Percentiles rank a stretch among this genome's conserved stretches.
Evolutionary conservation across 2,113 vertebrate species (phyloP).

Genomic region (Zosterops hypoxanthus): DNA sequence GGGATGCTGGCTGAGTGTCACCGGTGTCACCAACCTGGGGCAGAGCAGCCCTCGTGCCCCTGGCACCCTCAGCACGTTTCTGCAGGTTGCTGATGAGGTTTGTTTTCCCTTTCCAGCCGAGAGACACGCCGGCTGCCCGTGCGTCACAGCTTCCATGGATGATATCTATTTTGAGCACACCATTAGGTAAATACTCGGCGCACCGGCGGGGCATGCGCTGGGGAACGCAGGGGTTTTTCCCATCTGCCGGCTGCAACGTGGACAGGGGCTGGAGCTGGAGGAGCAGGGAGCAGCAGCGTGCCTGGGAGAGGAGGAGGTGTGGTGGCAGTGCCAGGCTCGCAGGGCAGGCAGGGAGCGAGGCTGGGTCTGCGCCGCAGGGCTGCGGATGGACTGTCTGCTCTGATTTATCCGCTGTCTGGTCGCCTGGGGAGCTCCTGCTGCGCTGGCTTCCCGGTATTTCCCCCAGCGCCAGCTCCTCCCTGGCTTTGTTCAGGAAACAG

Average conservation of each 20-base stretch:
- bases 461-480: background rate
- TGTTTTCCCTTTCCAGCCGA: constrained; percentile 80
- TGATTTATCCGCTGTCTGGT: constrained; percentile 10
- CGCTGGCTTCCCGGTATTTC: background rate
- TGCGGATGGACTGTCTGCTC: background rate
- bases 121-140: constrained; percentile 88
- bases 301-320: background rate
- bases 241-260: background rate
- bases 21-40: background rate
- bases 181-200: constrained; percentile 80
- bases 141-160: constrained; percentile 94
- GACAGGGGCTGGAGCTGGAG: background rate
- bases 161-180: constrained; percentile 95
- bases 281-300: background rate
- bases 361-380: background rate
- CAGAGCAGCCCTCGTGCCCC: background rate
- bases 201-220: rapidly evolving
- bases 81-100: background rate
- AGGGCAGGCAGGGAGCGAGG: background rate
- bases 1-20: rapidly evolving
- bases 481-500: constrained; percentile 19
- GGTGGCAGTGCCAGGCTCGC: background rate
- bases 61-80: background rate
- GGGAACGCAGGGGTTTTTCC: background rate
- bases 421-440: constrained; percentile 9